A percentile compares a stretch with the other conserved stretches of the same genome.
Evolutionary conservation across 1,140 invertebrate genomes (phyloP).

Genomic region (Coptotermes formosanus): DNA sequence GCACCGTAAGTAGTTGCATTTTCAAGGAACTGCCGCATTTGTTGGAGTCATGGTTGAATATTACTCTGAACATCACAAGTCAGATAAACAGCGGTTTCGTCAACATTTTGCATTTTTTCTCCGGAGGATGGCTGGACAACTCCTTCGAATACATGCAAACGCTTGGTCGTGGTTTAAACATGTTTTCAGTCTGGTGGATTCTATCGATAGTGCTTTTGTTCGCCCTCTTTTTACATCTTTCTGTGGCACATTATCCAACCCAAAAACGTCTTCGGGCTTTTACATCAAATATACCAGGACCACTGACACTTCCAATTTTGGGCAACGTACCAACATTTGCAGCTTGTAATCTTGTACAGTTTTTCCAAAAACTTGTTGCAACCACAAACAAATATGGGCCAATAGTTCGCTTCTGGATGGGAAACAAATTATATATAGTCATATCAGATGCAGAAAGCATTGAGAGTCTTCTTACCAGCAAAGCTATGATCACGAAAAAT

Average conservation of each 20-base stretch:
- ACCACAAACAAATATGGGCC: background rate
- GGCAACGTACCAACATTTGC: background rate
- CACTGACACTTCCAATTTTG: background rate
- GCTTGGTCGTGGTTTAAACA: background rate
- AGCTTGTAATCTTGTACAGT: background rate
- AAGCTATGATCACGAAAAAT: background rate
- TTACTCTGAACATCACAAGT: background rate
- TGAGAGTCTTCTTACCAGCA: background rate
- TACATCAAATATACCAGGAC: background rate
- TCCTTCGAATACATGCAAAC: background rate
- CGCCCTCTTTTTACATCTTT: background rate
- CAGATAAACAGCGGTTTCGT: background rate
- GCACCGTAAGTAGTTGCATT: background rate
- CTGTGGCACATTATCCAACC: background rate
- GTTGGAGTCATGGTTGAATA: background rate
- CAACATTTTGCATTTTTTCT: background rate
- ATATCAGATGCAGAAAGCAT: background rate
- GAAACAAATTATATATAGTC: background rate
- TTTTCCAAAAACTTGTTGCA: background rate
- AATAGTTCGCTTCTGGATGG: background rate
- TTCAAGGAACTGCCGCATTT: background rate
- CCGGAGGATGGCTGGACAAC: background rate
- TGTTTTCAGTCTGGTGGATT: background rate
- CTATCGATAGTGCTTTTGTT: background rate
- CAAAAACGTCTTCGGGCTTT: background rate